phyloP scores from a whole-genome alignment of 2,888 invertebrate genomes.

The Ariolimax columbianus region DNA sequence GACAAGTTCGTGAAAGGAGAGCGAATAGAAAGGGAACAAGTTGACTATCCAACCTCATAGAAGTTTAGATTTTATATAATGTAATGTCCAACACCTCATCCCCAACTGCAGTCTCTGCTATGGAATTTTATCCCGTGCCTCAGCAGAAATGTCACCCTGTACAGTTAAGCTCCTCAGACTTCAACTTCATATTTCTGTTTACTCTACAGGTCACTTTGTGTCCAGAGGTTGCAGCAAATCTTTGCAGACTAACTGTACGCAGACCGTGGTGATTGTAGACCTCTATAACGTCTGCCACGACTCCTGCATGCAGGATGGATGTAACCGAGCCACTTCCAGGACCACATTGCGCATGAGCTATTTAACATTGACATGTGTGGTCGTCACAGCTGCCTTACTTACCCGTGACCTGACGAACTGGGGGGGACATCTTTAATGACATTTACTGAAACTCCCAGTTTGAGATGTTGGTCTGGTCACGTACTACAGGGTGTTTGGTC shows the following conservation, averaged over 20 bases:
- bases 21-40: too few species aligned
- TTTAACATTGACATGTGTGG: background rate
- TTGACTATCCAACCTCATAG: too few species aligned
- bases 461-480: too few species aligned
- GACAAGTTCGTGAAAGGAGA: too few species aligned
- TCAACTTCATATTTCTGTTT: background rate
- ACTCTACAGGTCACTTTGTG: slow-evolving; percentile 41
- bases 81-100: too few species aligned
- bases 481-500: too few species aligned
- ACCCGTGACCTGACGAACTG: background rate
- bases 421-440: background rate
- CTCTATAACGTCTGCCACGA: slow-evolving; percentile 34
- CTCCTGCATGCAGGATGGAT: slow-evolving; percentile 31
- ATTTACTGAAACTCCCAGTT: too few species aligned
- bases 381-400: slow-evolving; percentile 25
- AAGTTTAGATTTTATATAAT: too few species aligned
- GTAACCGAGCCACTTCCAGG: background rate
- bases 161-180: too few species aligned
- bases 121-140: too few species aligned
- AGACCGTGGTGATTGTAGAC: background rate
- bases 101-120: too few species aligned
- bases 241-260: slow-evolving; percentile 36
- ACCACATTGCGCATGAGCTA: background rate
- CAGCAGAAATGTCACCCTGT: too few species aligned
- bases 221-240: slow-evolving; percentile 1